phyloP scores from a whole-genome alignment of 2,888 invertebrate genomes.

The Aproaerema taeniolella region DNA sequence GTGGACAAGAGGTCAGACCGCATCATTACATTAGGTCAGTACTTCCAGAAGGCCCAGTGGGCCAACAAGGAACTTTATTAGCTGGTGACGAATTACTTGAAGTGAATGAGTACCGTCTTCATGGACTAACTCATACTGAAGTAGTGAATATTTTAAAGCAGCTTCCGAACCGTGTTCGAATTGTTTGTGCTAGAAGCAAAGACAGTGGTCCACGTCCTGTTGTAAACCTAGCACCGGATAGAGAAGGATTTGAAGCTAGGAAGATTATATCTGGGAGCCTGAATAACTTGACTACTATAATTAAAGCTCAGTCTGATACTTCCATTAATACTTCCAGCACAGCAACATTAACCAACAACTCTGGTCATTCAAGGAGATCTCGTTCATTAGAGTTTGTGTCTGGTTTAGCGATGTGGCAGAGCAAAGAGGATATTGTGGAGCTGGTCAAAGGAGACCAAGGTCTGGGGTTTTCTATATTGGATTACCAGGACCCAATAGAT shows the following conservation, averaged over 20 bases:
- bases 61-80: conserved; percentile 90
- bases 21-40: conserved; percentile 99
- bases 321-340: conserved; percentile 93
- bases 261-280: conserved; percentile 92
- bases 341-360: conserved; percentile 84
- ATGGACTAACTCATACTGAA: conserved; percentile 96
- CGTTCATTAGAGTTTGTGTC: conserved; percentile 96
- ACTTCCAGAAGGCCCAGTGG: conserved; percentile 97
- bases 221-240: conserved; percentile 87
- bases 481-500: conserved; percentile 98
- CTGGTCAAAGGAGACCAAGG: conserved; percentile 96
- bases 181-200: conserved; percentile 91
- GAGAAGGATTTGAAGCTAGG: conserved; percentile 87
- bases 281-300: conserved; percentile 87
- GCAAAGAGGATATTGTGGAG: conserved; percentile 93
- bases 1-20: conserved; percentile 97
- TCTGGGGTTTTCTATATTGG: conserved; percentile 98
- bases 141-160: conserved; percentile 97
- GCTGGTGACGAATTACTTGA: conserved; percentile 98
- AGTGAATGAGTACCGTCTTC: conserved; percentile 94
- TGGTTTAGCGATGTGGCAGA: conserved; percentile 97
- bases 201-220: conserved; percentile 83
- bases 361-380: conserved; percentile 84
- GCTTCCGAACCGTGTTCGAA: conserved; percentile 91
- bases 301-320: conserved; percentile 97